Percentiles rank a stretch among this genome's conserved stretches.
These are phyloP conservation scores for Gibbula magus DNA, from an alignment of 2,888 invertebrate genomes.

Conservation along the genomic window DNA sequence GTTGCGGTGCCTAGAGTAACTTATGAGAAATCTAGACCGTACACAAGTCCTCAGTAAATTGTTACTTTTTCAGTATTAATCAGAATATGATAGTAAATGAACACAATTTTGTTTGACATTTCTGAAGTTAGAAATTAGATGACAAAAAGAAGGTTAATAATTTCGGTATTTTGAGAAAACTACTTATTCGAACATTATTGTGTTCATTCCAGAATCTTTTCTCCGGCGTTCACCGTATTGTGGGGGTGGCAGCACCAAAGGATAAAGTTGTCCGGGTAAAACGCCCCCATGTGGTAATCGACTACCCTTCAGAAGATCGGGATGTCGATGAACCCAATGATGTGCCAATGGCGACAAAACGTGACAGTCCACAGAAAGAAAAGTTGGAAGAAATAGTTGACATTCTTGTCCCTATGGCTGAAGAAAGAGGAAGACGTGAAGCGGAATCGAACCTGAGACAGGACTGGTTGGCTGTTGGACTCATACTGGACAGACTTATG, in stretches of 20 bases:
- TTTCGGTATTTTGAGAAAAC: no score
- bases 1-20: no score
- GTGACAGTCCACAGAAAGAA: neutral
- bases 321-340: neutral
- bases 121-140: no score
- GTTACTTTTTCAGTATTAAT: no score
- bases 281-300: neutral
- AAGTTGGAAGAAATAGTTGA: neutral
- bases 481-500: neutral
- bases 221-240: neutral
- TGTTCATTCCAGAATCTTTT: neutral
- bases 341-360: neutral
- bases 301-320: neutral
- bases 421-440: neutral
- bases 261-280: neutral
- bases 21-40: no score
- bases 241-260: neutral
- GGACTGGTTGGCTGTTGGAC: neutral
- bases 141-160: no score
- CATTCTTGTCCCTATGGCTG: neutral
- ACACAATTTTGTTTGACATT: no score
- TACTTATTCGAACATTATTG: no score
- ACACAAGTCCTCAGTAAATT: no score
- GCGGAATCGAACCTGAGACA: neutral
- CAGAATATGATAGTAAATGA: no score